Percentiles rank a stretch among this genome's conserved stretches.
These are phyloP conservation scores for Drosophila kokeensis DNA, from an alignment of 2,888 invertebrate genomes.

Conservation along the genomic window DNA sequence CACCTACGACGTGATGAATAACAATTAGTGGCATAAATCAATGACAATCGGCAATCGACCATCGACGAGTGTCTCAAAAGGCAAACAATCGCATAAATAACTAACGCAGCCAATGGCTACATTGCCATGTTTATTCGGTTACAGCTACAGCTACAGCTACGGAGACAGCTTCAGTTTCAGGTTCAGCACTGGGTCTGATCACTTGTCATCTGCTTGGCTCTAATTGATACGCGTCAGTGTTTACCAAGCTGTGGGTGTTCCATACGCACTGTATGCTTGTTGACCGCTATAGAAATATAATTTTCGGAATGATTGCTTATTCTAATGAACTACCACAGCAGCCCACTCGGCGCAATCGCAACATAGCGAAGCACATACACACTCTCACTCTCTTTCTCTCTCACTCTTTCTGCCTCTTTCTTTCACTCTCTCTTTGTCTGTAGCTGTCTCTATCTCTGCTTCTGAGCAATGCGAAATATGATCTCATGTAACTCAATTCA, in stretches of 20 bases:
- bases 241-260: constrained; percentile 76
- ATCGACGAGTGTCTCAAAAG: constrained; percentile 48
- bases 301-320: constrained; percentile 64
- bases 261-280: constrained; percentile 57
- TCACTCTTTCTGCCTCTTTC: not conserved
- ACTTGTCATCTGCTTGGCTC: constrained; percentile 64
- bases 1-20: constrained; percentile 76
- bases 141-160: not conserved
- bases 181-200: constrained; percentile 15
- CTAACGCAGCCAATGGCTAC: constrained; percentile 35
- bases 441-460: not conserved
- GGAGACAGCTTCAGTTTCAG: not conserved
- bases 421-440: not conserved
- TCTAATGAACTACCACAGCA: constrained; percentile 62
- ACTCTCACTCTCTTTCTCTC: not conserved
- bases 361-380: not conserved
- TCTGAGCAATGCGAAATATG: constrained; percentile 56
- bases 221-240: constrained; percentile 75
- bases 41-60: constrained; percentile 58
- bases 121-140: constrained; percentile 24
- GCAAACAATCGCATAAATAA: constrained; percentile 71
- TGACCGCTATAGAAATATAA: constrained; percentile 62
- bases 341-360: constrained; percentile 46
- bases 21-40: constrained; percentile 75
- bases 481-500: constrained; percentile 75